Evolutionary conservation across 2,888 invertebrate genomes (phyloP), one percentile per base, ranked within the genome.

Genomic region (Drosophila melanocephala): DNA sequence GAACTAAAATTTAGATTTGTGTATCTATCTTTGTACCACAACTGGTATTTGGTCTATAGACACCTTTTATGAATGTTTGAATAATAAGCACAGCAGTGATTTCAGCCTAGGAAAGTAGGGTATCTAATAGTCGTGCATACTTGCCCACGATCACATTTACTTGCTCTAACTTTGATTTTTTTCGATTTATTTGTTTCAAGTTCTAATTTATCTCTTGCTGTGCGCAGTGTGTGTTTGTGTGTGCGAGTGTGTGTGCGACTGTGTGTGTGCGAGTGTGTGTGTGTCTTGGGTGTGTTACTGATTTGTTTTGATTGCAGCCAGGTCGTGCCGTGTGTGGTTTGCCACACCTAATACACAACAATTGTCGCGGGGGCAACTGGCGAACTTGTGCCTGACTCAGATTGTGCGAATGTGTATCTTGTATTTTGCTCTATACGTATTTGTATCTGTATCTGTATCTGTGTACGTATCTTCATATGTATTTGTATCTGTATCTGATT

Each of bases 141-240:
- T 42, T 14, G 5, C 6, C 14, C 19, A 19, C 26, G 10, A 28
- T 10, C 30, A 30, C n/a, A 7, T 7, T 39, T 28, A 30, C 28
- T 39, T 58, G 39, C 64, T 79, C 74, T 67, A 73, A 79, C 79
- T 73, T 51, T 69, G 56, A 52, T 35, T 58, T 68, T 57, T 69
- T 72, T 80, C 75, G 70, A 87, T 86, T 89, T 89, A 89, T 89
- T 87, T 85, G 83, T 80, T 87, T 87, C 90, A 89, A 77, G 88
- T 85, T 86, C 85, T 86, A 89, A 89, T 89, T 86, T 89, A 86
- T 87, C 75, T 86, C 70, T 55, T 35, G 72, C 63, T 67, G 62
- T 64, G 53, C 55, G 28, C 26, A 62, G 12, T 55, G 28, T 66
- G 61, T 56, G 51, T 62, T 44, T 67, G 59, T 57, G 10, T 52